A percentile compares a stretch with the other conserved stretches of the same genome.
These are phyloP conservation scores for Diphyllodes magnificus DNA, from an alignment of 2,113 vertebrate genomes.

Conservation along the genomic window DNA sequence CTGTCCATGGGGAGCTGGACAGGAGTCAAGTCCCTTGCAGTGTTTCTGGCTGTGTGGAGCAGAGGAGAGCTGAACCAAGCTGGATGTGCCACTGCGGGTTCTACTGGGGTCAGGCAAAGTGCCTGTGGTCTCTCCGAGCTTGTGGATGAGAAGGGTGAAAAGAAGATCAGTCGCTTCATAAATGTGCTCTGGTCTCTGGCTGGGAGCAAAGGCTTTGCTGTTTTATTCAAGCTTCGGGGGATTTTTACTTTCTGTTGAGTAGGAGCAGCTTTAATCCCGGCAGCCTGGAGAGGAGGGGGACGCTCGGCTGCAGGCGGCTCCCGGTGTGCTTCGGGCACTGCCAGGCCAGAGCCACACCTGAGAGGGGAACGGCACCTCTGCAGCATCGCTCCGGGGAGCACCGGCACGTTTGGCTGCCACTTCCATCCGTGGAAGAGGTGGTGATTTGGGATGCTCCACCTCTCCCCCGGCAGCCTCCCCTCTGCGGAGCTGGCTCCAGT, in stretches of 20 bases:
- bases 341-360: too few relatives aligned
- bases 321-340: fast-evolving
- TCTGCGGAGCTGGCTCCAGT: neutral
- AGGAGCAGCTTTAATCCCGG: neutral
- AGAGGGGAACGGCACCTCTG: neutral
- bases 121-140: neutral
- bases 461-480: neutral
- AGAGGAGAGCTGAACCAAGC: neutral
- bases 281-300: neutral
- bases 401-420: fast-evolving
- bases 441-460: neutral
- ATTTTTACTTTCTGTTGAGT: neutral
- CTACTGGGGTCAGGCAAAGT: neutral
- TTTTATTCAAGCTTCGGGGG: neutral
- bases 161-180: neutral
- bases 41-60: neutral
- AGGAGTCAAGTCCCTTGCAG: neutral
- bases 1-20: neutral
- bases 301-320: neutral
- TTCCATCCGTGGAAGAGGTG: fast-evolving
- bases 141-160: neutral
- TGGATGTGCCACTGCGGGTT: neutral
- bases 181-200: neutral
- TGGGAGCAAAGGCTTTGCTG: neutral
- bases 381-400: fast-evolving